Evolutionary conservation across 2,797 vertebrate species (phyloP), one percentile per base, ranked within the genome.

Genomic region (Xenops minutus): DNA sequence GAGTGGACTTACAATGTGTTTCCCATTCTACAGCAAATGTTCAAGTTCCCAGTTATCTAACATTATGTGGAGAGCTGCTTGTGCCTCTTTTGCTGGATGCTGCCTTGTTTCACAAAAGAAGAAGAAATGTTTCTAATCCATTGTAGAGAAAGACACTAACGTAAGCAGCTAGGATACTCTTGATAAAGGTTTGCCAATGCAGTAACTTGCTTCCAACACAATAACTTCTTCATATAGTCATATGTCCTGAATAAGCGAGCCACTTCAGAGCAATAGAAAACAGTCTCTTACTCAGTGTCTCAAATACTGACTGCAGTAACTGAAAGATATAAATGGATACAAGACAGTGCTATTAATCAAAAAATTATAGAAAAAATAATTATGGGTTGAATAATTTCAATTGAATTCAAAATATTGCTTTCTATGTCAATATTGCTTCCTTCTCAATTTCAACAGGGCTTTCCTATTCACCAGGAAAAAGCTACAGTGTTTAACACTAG

Each of bases 401-500:
- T 7, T 34, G 0, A 75, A 62, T 76, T 64, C 14, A 62, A 75
- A 71, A 68, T 61, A 78, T 29, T 73, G 8, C 39, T 83, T 88
- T 30, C 39, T 55, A 10, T 66, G 32, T 43, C 27, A 87, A 55
- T 20, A 36, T 81, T 78, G 7, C 22, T 88, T 94, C 39, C 63
- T 85, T 95, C 52, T 96, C 56, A n/a, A 78, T 87, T 85, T 95
- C 89, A 59, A 83, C 95, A 99, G 99, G 95, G 97, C 99, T 2
- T 99, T 99, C 94, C 95, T 98, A 14, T 99, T 98, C 44, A 96
- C 98, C 58, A 98, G 98, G 37, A 99, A 99, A 96, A 98, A 98
- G 71, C 98, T 98, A 26, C 98, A 99, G 3, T 99, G 99, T 75
- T 97, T 98, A 95, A 98, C 98, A 0, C 79, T 98, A 76, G 94